These are phyloP conservation scores for Crypturellus undulatus DNA, from an alignment of 2,113 vertebrate genomes.

Conservation along the genomic window DNA sequence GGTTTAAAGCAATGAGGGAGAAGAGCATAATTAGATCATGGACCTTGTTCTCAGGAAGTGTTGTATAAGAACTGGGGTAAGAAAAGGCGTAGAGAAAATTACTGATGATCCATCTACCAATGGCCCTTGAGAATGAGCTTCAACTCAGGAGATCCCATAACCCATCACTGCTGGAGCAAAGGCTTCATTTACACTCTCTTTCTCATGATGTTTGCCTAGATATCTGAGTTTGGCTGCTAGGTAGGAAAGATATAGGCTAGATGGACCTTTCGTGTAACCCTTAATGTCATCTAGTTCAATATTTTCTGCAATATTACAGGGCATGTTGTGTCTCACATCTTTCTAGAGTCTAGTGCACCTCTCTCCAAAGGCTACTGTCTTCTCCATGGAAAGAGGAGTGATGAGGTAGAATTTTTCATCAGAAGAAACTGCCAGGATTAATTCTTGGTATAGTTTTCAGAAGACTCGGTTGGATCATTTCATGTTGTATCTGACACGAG, in stretches of 20 bases:
- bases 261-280: not conserved
- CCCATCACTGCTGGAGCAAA: not conserved
- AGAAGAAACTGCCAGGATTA: not conserved
- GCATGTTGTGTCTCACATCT: not conserved
- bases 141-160: not conserved
- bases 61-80: not conserved
- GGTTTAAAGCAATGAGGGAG: not conserved
- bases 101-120: not conserved
- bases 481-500: not conserved
- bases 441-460: not conserved
- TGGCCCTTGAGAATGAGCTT: not conserved
- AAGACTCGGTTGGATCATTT: not conserved
- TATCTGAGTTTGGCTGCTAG: not conserved
- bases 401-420: not conserved
- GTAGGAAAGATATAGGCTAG: not conserved
- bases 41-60: not conserved
- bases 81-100: not conserved
- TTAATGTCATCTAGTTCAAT: accelerated
- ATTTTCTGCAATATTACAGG: not conserved
- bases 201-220: not conserved
- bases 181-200: not conserved
- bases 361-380: not conserved
- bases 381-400: not conserved
- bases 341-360: not conserved
- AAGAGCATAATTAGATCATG: not conserved